Conservation (phyloP, 2,888 invertebrate genomes). For the Callyntrura guangdongensis region DNA sequence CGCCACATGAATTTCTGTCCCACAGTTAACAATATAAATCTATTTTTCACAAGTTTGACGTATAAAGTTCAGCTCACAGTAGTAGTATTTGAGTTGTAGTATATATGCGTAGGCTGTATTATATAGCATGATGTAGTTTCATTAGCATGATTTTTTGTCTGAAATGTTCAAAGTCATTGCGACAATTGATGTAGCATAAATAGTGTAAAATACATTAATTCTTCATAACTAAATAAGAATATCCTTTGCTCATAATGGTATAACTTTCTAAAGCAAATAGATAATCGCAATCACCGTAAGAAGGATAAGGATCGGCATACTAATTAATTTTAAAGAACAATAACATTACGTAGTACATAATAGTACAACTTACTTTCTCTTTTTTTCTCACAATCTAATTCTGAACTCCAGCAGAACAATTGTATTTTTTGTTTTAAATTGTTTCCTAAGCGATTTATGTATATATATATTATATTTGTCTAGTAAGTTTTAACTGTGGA, state of each 20-base stretch:
- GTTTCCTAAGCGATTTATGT: conserved; percentile 2
- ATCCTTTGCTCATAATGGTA: background rate
- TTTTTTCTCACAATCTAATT: conserved; percentile 49
- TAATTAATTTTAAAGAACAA: background rate
- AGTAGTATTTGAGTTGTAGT: background rate
- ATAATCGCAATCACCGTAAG: conserved; percentile 19
- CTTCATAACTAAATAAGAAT: conserved; percentile 17
- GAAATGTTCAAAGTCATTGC: background rate
- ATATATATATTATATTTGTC: background rate
- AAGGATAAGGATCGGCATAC: conserved; percentile 11
- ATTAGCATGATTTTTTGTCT: background rate
- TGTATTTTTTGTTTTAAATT: conserved; percentile 31
- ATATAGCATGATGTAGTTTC: background rate
- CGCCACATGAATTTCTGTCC: background rate
- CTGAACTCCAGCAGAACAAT: conserved; percentile 58
- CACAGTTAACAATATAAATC: conserved; percentile 28
- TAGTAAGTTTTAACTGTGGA: conserved; percentile 25
- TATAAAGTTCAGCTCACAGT: conserved; percentile 30
- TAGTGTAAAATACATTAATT: conserved; percentile 23
- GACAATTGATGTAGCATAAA: conserved; percentile 4
- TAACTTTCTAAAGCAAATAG: conserved; percentile 32
- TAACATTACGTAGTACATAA: background rate
- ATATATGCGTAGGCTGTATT: background rate
- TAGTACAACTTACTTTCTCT: conserved; percentile 19
- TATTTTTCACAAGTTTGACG: conserved; percentile 39